Evolutionary conservation across 2,888 invertebrate genomes (phyloP).

Genomic region (Portevinia maculata): DNA sequence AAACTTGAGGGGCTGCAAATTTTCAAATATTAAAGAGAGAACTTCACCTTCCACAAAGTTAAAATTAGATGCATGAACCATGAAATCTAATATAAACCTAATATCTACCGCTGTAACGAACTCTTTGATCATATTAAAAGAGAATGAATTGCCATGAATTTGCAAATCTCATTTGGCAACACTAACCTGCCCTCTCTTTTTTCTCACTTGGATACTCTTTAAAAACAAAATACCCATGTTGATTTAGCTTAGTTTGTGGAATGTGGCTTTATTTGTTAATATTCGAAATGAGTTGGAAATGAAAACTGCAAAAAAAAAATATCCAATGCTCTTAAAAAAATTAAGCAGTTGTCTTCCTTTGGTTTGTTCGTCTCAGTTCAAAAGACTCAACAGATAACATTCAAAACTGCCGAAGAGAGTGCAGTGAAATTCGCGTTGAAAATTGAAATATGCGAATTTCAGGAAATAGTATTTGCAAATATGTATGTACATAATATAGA

Average conservation of each 20-base stretch:
- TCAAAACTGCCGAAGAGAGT: conserved; percentile 23
- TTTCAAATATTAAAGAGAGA: too few species aligned
- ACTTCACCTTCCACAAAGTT: too few species aligned
- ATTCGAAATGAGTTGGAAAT: too few species aligned
- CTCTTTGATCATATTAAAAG: conserved; percentile 29
- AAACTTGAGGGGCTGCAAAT: too few species aligned
- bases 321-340: too few species aligned
- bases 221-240: too few species aligned
- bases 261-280: too few species aligned
- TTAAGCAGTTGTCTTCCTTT: too few species aligned
- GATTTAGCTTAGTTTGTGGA: too few species aligned
- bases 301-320: too few species aligned
- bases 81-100: not conserved
- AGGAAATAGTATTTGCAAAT: conserved; percentile 51
- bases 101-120: not conserved
- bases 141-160: not conserved
- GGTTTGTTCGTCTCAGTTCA: conserved; percentile 1
- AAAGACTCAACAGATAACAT: not conserved
- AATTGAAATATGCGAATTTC: conserved; percentile 23
- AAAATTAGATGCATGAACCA: not conserved
- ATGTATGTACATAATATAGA: not conserved
- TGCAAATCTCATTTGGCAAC: not conserved
- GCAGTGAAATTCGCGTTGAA: conserved; percentile 11
- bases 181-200: not conserved
- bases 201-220: not conserved